Evolutionary conservation across 2,888 invertebrate species (phyloP), one percentile per base, ranked within the genome.

Genomic region (Cheilosia urbana): DNA sequence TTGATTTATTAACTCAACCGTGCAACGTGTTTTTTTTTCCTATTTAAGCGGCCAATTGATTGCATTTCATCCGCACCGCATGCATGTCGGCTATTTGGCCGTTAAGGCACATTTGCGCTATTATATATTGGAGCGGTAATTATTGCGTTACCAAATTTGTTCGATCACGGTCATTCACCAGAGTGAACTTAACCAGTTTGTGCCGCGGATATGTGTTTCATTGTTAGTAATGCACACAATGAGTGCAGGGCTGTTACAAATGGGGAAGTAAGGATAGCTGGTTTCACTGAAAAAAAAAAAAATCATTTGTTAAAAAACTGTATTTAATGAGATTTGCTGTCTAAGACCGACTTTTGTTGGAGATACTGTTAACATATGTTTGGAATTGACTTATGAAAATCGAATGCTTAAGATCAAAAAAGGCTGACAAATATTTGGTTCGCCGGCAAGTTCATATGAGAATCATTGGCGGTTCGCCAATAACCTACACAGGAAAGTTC

Each of bases 1-100:
- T 84, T 84, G 72, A 83, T 83, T 83, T 83, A 83, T 79, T 73
- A 84, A 84, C 68, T 77, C 73, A 79, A 65, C 68, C 65, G 57
- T 73, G 68, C 11, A 69, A 42, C 19, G 30, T 13, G 6, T 68
- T 37, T 37, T 37, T 37, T 37, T 30, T 30, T 30, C n/a, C n/a
- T 30, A 2, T 30, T 30, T 9, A 13, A 13, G 30, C 51, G 37
- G 19, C 40, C 40, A 19, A 53, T 68, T 19, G 53, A 55, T 42
- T 69, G 68, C 57, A 69, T 55, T 55, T 57, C 45, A 9, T 57
- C 55, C 55, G 57, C 37, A 37, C 37, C 37, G 37, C 37, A 30
- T 55, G 37, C 58, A 19, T 63, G 60, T 57, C 57, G 57, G 49
- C 37, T 15, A 42, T 21, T 57, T 49, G 21, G 2, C 30, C 15